These are phyloP conservation scores for Osmerus eperlanus DNA, from an alignment of 2,113 vertebrate genomes.

Conservation along the genomic window DNA sequence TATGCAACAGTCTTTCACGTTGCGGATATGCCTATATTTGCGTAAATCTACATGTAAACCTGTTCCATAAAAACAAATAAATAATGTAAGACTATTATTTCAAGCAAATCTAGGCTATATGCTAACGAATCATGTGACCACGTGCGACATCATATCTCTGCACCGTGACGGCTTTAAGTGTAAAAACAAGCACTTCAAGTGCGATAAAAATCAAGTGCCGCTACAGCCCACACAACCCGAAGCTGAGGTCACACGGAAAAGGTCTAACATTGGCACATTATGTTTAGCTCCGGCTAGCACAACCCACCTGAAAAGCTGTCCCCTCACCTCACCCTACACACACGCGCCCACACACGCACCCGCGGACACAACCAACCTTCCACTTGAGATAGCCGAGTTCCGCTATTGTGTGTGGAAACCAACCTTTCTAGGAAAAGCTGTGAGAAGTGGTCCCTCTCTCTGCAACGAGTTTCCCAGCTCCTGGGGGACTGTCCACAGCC, in stretches of 20 bases:
- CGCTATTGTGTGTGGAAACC: neutral
- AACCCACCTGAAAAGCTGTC: neutral
- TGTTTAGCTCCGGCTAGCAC: conserved; percentile 6
- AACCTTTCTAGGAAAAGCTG: conserved; percentile 23
- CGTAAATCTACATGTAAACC: too few relatives aligned
- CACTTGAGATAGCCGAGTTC: conserved; percentile 17
- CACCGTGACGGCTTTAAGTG: neutral
- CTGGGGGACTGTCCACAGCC: conserved; percentile 42
- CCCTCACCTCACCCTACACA: too few relatives aligned
- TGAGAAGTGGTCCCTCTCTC: conserved; percentile 29
- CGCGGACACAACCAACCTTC: conserved; percentile 8
- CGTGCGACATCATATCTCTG: neutral
- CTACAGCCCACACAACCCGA: neutral
- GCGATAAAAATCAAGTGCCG: neutral
- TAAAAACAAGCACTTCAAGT: conserved; percentile 1
- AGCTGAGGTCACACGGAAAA: neutral
- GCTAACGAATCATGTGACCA: neutral
- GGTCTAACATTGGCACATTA: conserved; percentile 14
- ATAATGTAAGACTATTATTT: neutral
- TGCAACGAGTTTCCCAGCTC: conserved; percentile 16
- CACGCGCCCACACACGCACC: too few relatives aligned
- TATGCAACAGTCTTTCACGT: too few relatives aligned
- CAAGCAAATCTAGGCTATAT: neutral
- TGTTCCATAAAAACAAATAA: too few relatives aligned
- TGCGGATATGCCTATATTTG: too few relatives aligned